Evolutionary conservation across 1,140 invertebrate genomes (phyloP), one percentile per base, ranked within the genome.

Genomic region (Caenorhabditis elegans): DNA sequence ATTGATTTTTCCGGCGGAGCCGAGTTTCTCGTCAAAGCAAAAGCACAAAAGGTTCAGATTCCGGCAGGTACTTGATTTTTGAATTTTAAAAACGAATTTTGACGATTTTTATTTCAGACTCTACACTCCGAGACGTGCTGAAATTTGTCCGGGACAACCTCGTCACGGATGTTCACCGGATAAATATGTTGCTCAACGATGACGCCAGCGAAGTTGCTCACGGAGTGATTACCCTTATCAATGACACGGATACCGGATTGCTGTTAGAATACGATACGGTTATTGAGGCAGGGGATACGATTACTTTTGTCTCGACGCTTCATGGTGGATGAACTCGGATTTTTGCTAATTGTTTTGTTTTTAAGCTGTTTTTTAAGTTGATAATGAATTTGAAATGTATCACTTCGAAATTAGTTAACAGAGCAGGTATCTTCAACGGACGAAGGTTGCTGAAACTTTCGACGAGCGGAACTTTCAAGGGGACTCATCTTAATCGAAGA

Each of bases 1-100:
- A 70, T 70, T 6, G 60, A 70, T n/a, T 70, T 70, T n/a, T 70
- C 60, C 6, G 60, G 60, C 17, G 60, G 60, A 39, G 60, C 60
- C 5, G 60, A 70, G 34, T 70, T 39, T 22, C 19, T 70, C 17
- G 60, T 70, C 2, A 70, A 70, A 70, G 31, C 60, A 19, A 70
- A 70, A 43, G 60, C n/a, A 39, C 60, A 70, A 31, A 70, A 36
- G 43, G 60, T 70, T 36, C 31, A 70, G n/a, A 70, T 70, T 39
- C 60, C 60, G 10, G 31, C 17, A 39, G 19, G 60, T 70, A 39
- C 24, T 24, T 53, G 4, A 34, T 60, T 53, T 53, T 6, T n/a
- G 10, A 24, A 24, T 53, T 53, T 53, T 53, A 53, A 53, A 53
- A 26, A 53, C 39, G 15, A 53, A 5, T 53, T 24, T 24, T 24